A percentile compares a stretch with the other conserved stretches of the same genome.
Evolutionary conservation across 2,797 vertebrate genomes (phyloP).

Genomic region (Dermochelys coriacea): DNA sequence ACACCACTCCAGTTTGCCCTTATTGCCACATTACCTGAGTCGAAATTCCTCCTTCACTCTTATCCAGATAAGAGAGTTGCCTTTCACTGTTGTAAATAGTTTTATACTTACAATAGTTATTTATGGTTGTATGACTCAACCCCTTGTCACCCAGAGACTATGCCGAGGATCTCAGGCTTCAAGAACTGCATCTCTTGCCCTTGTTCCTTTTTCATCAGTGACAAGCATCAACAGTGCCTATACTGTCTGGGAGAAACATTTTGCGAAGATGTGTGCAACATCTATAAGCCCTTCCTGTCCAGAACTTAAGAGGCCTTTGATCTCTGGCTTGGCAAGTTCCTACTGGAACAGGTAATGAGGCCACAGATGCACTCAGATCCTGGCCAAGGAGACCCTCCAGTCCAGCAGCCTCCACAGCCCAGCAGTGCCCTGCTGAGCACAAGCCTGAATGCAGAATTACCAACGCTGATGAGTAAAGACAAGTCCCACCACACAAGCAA

Average conservation of each 20-base stretch:
- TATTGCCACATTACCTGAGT: neutral
- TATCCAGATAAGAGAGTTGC: neutral
- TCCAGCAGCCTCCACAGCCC: neutral
- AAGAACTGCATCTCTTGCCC: neutral
- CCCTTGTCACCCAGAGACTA: neutral
- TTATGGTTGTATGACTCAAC: neutral
- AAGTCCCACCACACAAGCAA: neutral
- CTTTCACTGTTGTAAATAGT: neutral
- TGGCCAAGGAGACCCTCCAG: neutral
- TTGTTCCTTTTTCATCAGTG: no score
- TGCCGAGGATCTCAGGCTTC: neutral
- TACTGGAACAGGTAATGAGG: neutral
- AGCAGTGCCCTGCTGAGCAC: neutral
- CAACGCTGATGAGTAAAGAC: neutral
- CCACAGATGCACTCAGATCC: neutral
- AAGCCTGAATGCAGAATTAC: neutral
- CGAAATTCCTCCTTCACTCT: neutral
- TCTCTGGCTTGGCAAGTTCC: neutral
- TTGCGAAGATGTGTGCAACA: no score
- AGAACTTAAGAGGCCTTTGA: neutral
- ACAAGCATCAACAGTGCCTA: neutral
- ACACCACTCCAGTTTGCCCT: neutral
- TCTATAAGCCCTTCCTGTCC: neutral
- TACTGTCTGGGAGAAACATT: neutral
- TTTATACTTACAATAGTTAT: neutral